phyloP scores from a whole-genome alignment of 2,113 vertebrate species.

The Morone chrysops region DNA sequence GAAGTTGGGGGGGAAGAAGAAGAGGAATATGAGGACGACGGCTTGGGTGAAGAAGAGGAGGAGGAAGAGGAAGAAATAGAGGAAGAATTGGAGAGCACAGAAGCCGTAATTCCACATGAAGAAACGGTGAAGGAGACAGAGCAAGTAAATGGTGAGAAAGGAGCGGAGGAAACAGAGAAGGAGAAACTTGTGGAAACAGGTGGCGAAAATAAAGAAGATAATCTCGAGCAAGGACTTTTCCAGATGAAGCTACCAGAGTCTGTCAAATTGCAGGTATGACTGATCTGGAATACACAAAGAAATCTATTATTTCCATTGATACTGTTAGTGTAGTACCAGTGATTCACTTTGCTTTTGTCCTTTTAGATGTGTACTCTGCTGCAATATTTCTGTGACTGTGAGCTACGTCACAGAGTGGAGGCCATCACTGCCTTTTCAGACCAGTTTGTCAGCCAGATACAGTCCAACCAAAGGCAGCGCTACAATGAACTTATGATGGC shows the following conservation, averaged over 20 bases:
- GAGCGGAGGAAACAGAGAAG: slow-evolving; percentile 78
- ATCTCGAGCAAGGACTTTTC: slow-evolving; percentile 89
- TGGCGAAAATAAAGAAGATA: slow-evolving; percentile 78
- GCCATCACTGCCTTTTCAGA: slow-evolving; percentile 92
- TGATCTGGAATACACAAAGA: background rate
- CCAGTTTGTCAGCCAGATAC: slow-evolving; percentile 88
- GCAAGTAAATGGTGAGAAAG: slow-evolving; percentile 70
- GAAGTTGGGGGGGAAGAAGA: slow-evolving; percentile 56
- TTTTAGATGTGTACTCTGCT: slow-evolving; percentile 93
- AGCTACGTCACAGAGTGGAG: slow-evolving; percentile 94
- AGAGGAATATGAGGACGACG: slow-evolving; percentile 70
- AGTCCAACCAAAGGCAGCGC: slow-evolving; percentile 90
- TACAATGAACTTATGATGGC: slow-evolving; percentile 91
- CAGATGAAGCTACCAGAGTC: slow-evolving; percentile 97
- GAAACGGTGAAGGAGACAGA: slow-evolving; percentile 64
- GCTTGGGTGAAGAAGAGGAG: slow-evolving; percentile 75
- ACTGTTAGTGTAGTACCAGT: background rate
- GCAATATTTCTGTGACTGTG: slow-evolving; percentile 96
- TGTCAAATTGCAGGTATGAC: slow-evolving; percentile 92
- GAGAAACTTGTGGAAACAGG: slow-evolving; percentile 52
- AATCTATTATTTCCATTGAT: background rate
- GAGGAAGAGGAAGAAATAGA: slow-evolving; percentile 72
- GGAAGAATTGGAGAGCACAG: slow-evolving; percentile 68
- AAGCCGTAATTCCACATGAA: slow-evolving; percentile 9
- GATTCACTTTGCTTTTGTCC: slow-evolving; percentile 26